Percentiles rank a stretch among this genome's conserved stretches.
Conservation (phyloP, 2,797 vertebrate species). For the Argya squamiceps region DNA sequence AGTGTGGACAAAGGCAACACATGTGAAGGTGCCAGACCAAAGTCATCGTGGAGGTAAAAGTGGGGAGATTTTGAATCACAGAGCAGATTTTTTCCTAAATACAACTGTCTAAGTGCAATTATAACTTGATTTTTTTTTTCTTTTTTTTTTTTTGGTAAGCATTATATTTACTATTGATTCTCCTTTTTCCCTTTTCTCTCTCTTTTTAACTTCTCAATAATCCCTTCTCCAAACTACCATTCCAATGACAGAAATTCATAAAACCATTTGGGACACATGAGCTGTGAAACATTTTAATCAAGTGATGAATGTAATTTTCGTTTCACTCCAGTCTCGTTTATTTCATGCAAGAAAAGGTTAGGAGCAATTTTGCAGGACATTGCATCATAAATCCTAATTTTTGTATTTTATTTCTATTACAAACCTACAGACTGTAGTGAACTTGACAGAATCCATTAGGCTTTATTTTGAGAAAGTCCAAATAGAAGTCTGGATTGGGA, state of each 20-base stretch:
- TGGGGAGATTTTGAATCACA: not conserved
- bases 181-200: not conserved
- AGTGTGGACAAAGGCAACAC: not conserved
- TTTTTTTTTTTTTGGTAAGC: not conserved
- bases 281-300: not conserved
- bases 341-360: constrained; percentile 18
- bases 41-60: not conserved
- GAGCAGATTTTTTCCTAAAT: not conserved
- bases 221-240: not conserved
- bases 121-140: not conserved
- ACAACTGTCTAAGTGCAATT: not conserved
- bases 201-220: not conserved
- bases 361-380: not conserved
- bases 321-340: not conserved
- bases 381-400: not conserved
- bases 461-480: not conserved
- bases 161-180: not conserved
- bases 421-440: not conserved
- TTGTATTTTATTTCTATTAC: not conserved
- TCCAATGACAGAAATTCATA: not conserved
- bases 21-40: not conserved
- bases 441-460: not conserved
- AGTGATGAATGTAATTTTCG: not conserved
- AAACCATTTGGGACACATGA: not conserved
- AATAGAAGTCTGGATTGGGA: not conserved